Percentiles rank a stretch among this genome's conserved stretches.
phyloP scores from a whole-genome alignment of 1,140 invertebrate species.

The Teleopsis dalmanni region DNA sequence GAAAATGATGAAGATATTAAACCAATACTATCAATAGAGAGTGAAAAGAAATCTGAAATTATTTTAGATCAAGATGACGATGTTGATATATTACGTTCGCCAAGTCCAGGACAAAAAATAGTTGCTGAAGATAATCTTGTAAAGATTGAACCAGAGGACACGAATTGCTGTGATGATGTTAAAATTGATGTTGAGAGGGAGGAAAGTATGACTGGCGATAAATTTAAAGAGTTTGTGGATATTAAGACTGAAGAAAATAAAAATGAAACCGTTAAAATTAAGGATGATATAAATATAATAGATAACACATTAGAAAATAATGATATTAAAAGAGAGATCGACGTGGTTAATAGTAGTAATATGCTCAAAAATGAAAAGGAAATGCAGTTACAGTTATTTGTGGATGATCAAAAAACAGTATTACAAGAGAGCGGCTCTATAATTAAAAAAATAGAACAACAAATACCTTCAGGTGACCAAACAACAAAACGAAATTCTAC shows the following conservation, averaged over 20 bases:
- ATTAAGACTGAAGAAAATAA: slow-evolving; percentile 5
- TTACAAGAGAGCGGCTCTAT: neutral
- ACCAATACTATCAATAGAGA: too few species aligned
- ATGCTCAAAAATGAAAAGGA: too few species aligned
- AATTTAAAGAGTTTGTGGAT: slow-evolving; percentile 32
- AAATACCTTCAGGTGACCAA: too few species aligned
- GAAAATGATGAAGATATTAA: neutral
- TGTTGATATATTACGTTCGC: slow-evolving; percentile 37
- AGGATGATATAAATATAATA: too few species aligned
- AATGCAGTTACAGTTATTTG: too few species aligned
- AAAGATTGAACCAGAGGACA: slow-evolving; percentile 37
- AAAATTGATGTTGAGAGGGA: slow-evolving; percentile 43
- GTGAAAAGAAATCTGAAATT: neutral
- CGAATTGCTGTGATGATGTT: slow-evolving; percentile 31
- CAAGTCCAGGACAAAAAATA: slow-evolving; percentile 39
- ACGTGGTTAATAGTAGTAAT: too few species aligned
- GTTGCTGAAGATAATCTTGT: slow-evolving; percentile 40
- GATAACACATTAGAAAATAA: too few species aligned
- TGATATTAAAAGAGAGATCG: too few species aligned
- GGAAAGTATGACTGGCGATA: slow-evolving; percentile 35
- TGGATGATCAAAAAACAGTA: neutral
- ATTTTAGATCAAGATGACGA: slow-evolving; percentile 35
- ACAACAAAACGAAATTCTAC: too few species aligned
- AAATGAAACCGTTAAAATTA: too few species aligned
- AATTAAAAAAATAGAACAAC: too few species aligned